Evolutionary conservation across 2,113 vertebrate genomes (phyloP).

Genomic region (Eulacestoma nigropectus): DNA sequence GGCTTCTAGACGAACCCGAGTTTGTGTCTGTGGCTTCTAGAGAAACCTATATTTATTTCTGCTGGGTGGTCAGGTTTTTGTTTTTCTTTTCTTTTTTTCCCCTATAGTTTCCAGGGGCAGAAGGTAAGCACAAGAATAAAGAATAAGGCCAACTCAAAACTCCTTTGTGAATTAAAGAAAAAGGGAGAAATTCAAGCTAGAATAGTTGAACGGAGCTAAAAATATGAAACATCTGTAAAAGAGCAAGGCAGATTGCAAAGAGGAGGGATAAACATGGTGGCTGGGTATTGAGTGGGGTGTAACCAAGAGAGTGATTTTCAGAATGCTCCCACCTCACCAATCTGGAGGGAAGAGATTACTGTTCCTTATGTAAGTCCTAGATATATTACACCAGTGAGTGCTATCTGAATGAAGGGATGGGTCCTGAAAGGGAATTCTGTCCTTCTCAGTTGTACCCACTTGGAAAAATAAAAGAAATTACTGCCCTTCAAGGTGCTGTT

Average conservation of each 20-base stretch:
- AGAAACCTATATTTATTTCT: neutral
- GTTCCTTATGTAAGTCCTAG: neutral
- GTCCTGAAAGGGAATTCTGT: neutral
- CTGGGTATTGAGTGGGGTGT: rapidly evolving
- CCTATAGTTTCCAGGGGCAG: neutral
- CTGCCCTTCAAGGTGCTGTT: neutral
- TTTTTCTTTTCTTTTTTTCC: rapidly evolving
- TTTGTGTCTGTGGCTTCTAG: neutral
- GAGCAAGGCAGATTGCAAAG: neutral
- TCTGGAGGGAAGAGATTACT: rapidly evolving
- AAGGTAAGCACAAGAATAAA: neutral
- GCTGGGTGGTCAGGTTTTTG: neutral
- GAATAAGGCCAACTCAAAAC: neutral
- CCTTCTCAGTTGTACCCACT: neutral
- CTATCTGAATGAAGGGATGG: neutral
- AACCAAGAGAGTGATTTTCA: neutral
- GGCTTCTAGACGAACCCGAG: neutral
- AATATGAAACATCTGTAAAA: neutral
- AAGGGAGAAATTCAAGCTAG: neutral
- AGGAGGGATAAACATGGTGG: rapidly evolving
- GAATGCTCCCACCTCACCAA: neutral
- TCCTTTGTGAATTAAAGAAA: neutral
- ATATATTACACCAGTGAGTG: neutral
- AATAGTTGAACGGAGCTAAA: neutral
- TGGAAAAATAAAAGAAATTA: neutral